A percentile compares a stretch with the other conserved stretches of the same genome.
phyloP scores from a whole-genome alignment of 2,113 vertebrate genomes.

The Marmota monax region DNA sequence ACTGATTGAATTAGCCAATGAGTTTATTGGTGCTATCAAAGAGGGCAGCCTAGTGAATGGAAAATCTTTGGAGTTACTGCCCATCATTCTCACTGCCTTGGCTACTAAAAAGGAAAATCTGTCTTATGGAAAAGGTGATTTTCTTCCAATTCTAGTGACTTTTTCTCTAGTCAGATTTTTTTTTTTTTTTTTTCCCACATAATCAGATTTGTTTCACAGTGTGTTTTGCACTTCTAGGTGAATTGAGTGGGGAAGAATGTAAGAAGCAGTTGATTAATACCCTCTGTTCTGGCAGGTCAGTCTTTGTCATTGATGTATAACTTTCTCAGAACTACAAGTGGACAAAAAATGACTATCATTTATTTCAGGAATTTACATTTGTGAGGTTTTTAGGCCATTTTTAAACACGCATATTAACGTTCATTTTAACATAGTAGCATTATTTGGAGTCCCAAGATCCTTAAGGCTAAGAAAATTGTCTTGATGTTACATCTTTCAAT shows the following conservation, averaged over 20 bases:
- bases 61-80: conserved; percentile 96
- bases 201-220: background rate
- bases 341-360: background rate
- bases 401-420: background rate
- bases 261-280: conserved; percentile 97
- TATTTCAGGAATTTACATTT: conserved; percentile 20
- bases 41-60: conserved; percentile 91
- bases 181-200: background rate
- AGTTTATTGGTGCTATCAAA: conserved; percentile 93
- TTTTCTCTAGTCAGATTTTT: background rate
- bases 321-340: background rate
- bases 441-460: background rate
- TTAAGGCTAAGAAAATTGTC: background rate
- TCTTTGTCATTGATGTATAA: background rate
- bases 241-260: conserved; percentile 95
- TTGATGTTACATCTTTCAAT: background rate
- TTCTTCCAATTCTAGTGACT: background rate
- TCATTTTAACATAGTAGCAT: background rate
- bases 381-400: background rate
- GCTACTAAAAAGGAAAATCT: conserved; percentile 90
- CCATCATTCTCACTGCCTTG: conserved; percentile 93
- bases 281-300: conserved; percentile 95
- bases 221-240: conserved; percentile 87
- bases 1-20: conserved; percentile 90
- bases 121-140: conserved; percentile 94